Percentiles rank a stretch among this genome's conserved stretches.
phyloP scores from a whole-genome alignment of 2,113 vertebrate genomes.

The Albula goreensis region DNA sequence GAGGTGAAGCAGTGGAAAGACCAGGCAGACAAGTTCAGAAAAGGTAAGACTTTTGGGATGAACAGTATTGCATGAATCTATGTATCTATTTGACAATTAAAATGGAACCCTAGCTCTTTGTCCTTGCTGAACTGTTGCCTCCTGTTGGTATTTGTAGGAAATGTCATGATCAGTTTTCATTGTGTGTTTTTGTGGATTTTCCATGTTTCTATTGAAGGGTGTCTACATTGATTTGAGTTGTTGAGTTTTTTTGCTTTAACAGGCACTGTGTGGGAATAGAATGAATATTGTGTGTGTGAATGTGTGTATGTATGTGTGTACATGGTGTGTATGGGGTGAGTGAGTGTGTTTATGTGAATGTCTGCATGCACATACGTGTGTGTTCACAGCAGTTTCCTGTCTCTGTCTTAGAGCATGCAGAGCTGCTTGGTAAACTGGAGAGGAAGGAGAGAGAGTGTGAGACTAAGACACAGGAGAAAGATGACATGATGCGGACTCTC shows the following conservation, averaged over 20 bases:
- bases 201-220: background rate
- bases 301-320: background rate
- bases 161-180: background rate
- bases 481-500: conserved; percentile 97
- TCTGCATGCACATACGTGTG: no score
- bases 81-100: no score
- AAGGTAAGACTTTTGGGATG: conserved; percentile 71
- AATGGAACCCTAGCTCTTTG: background rate
- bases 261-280: no score
- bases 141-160: conserved; percentile 29
- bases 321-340: background rate
- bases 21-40: conserved; percentile 95
- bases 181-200: background rate
- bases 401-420: conserved; percentile 78
- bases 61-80: no score
- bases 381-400: background rate
- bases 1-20: conserved; percentile 95
- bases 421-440: conserved; percentile 84
- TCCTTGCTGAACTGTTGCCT: conserved; percentile 17
- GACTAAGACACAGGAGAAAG: conserved; percentile 92
- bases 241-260: no score
- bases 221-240: no score
- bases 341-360: background rate
- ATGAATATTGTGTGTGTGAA: background rate
- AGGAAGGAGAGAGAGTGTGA: conserved; percentile 94